phyloP scores from a whole-genome alignment of 2,113 vertebrate species.

The Chiloscyllium plagiosum region DNA sequence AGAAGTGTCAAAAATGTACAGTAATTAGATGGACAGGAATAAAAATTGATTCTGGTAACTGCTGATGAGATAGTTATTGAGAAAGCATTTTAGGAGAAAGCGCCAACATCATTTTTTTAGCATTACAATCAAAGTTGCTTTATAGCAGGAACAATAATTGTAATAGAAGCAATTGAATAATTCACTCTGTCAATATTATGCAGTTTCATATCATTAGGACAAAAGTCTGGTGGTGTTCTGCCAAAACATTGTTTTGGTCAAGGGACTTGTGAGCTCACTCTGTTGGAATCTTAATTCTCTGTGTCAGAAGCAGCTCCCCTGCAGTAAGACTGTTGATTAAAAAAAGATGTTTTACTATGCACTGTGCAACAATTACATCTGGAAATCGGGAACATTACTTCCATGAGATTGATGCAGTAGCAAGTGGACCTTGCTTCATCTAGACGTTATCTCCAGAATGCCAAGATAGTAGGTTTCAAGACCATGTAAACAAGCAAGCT shows the following conservation, averaged over 20 bases:
- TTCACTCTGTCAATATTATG: background rate
- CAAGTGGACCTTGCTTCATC: background rate
- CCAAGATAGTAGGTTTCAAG: background rate
- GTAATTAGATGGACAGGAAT: background rate
- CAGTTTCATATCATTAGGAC: background rate
- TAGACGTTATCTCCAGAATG: too few species aligned
- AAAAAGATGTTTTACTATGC: background rate
- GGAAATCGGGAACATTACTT: background rate
- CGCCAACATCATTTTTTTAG: background rate
- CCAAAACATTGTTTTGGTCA: background rate
- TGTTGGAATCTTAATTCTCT: background rate
- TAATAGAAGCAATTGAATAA: background rate
- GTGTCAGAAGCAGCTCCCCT: conserved; percentile 14
- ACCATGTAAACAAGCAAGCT: background rate
- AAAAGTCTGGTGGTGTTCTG: background rate
- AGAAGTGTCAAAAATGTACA: background rate
- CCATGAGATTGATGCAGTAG: background rate
- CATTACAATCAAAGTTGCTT: background rate
- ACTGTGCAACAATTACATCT: background rate
- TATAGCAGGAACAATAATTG: background rate
- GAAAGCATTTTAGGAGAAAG: background rate
- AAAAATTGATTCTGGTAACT: background rate
- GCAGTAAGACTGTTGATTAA: background rate
- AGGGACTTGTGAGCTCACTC: background rate
- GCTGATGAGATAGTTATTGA: background rate